A percentile compares a stretch with the other conserved stretches of the same genome.
Evolutionary conservation across 2,113 vertebrate genomes (phyloP).

Genomic region (Arenaria interpres): DNA sequence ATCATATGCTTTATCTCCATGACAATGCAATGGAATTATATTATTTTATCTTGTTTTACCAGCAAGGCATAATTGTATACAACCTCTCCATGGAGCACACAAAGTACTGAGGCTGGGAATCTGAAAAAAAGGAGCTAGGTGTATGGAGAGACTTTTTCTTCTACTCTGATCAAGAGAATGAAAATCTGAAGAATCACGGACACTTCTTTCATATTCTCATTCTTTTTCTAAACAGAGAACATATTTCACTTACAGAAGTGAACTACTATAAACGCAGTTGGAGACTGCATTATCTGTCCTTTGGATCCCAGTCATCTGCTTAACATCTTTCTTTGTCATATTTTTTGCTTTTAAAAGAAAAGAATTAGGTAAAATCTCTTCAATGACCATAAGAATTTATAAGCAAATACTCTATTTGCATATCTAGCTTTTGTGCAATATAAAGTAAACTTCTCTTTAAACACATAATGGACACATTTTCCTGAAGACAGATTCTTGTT

Average conservation of each 20-base stretch:
- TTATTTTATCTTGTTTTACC: constrained; percentile 54
- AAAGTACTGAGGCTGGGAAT: background rate
- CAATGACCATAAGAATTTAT: background rate
- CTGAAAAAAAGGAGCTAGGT: background rate
- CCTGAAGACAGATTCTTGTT: background rate
- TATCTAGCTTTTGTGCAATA: background rate
- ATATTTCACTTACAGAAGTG: background rate
- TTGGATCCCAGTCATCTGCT: background rate
- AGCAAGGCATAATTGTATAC: constrained; percentile 25
- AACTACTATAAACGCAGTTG: background rate
- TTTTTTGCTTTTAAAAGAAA: background rate
- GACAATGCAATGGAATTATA: constrained; percentile 45
- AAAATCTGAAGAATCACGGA: constrained; percentile 10
- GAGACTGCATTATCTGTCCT: background rate
- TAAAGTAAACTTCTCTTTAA: background rate
- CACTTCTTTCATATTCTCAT: background rate
- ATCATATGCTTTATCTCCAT: constrained; percentile 12
- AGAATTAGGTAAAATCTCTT: background rate
- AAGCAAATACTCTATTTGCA: background rate
- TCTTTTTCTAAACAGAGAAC: background rate
- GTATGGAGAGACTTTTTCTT: background rate
- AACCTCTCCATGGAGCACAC: background rate
- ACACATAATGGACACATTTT: background rate
- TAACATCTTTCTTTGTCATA: background rate
- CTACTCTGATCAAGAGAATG: background rate